phyloP scores from a whole-genome alignment of 2,113 vertebrate genomes.

The Clarias macrocephalus region DNA sequence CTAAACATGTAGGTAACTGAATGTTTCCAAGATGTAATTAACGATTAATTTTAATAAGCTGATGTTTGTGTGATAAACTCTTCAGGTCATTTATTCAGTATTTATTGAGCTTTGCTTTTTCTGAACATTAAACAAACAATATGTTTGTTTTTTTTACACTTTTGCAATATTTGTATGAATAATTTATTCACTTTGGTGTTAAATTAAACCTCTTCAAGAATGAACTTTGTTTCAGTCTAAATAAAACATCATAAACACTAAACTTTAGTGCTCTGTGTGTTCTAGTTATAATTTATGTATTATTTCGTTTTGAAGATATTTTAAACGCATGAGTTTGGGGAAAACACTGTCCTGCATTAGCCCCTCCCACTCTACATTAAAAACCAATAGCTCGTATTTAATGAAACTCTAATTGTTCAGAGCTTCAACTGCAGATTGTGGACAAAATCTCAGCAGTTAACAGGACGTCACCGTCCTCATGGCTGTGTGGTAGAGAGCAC shows the following conservation, averaged over 20 bases:
- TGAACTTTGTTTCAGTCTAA: neutral
- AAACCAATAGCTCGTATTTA: neutral
- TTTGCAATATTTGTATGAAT: too few species aligned
- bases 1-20: too few species aligned
- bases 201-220: neutral
- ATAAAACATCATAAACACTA: too few species aligned
- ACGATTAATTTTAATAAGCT: too few species aligned
- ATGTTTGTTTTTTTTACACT: too few species aligned
- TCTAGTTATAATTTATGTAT: neutral
- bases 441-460: neutral
- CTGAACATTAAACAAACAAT: too few species aligned
- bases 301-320: neutral
- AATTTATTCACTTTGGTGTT: too few species aligned
- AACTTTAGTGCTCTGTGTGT: neutral
- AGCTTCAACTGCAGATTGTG: neutral
- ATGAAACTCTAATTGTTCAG: neutral
- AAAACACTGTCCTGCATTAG: neutral
- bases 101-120: too few species aligned
- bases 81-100: too few species aligned
- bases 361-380: neutral
- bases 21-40: too few species aligned
- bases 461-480: neutral
- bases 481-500: neutral
- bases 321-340: neutral
- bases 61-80: too few species aligned